A percentile compares a stretch with the other conserved stretches of the same genome.
These are phyloP conservation scores for Cardiocondyla obscurior DNA, from an alignment of 1,140 invertebrate species.

Conservation along the genomic window DNA sequence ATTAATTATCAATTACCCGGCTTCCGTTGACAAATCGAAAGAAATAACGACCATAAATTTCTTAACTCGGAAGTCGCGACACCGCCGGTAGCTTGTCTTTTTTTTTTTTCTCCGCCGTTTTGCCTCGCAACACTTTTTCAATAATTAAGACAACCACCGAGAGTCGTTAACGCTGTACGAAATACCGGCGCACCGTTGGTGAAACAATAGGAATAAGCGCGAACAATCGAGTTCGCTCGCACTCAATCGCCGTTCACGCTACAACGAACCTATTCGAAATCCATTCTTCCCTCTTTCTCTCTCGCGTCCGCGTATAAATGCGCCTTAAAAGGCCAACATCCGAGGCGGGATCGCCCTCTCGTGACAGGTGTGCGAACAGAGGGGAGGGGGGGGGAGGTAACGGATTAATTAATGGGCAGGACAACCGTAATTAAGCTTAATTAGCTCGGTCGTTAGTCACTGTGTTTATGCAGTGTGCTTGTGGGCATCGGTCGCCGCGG, in stretches of 20 bases:
- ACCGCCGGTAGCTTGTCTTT: not conserved
- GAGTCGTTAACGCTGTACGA: not conserved
- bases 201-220: constrained; percentile 40
- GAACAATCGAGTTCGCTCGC: constrained; percentile 45
- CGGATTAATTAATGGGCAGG: constrained; percentile 67
- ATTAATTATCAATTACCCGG: not conserved
- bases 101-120: not conserved
- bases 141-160: constrained; percentile 29
- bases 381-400: constrained; percentile 14
- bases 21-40: not conserved
- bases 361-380: constrained; percentile 24
- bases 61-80: not conserved
- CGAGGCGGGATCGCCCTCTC: constrained; percentile 22
- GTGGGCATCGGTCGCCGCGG: constrained; percentile 26
- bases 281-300: constrained; percentile 27
- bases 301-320: constrained; percentile 16
- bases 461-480: constrained; percentile 48
- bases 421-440: constrained; percentile 69
- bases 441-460: constrained; percentile 60
- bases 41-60: not conserved
- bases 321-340: constrained; percentile 48
- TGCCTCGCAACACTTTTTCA: not conserved
- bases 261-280: constrained; percentile 47
- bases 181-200: not conserved
- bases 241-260: constrained; percentile 51